A percentile compares a stretch with the other conserved stretches of the same genome.
These are phyloP conservation scores for Peromyscus attwateri DNA, from an alignment of 2,797 vertebrate species.

Conservation along the genomic window DNA sequence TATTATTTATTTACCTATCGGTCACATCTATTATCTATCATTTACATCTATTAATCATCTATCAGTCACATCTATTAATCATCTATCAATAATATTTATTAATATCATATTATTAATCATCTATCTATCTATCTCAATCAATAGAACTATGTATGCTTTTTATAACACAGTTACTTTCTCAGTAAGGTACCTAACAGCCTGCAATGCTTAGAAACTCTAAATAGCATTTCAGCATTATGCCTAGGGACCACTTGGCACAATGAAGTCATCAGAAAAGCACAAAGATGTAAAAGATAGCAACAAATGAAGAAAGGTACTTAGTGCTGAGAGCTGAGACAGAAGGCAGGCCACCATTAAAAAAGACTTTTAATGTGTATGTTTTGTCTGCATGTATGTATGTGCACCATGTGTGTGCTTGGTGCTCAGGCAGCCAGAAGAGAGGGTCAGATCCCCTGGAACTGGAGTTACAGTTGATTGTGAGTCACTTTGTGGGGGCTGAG, in stretches of 20 bases:
- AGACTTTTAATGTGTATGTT: background rate
- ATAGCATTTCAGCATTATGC: background rate
- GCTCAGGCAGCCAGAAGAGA: background rate
- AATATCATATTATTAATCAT: background rate
- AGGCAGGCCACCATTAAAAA: background rate
- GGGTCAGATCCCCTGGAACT: background rate
- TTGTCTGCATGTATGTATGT: background rate
- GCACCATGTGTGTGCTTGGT: background rate
- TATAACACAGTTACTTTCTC: background rate
- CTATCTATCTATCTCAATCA: background rate
- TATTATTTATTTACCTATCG: background rate
- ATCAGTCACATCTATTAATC: background rate
- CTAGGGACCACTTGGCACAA: background rate
- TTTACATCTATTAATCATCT: background rate
- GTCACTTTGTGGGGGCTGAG: background rate
- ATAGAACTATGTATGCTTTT: background rate
- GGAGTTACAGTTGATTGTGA: background rate
- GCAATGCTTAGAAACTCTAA: background rate
- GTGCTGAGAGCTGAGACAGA: background rate
- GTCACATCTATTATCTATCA: background rate
- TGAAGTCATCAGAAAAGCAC: background rate
- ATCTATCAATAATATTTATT: background rate
- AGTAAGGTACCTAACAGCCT: background rate
- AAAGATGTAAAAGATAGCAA: background rate
- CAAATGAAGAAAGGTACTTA: background rate